These are phyloP conservation scores for Sinodicranocentrus sp. DNA, from an alignment of 2,888 invertebrate genomes.

Conservation along the genomic window DNA sequence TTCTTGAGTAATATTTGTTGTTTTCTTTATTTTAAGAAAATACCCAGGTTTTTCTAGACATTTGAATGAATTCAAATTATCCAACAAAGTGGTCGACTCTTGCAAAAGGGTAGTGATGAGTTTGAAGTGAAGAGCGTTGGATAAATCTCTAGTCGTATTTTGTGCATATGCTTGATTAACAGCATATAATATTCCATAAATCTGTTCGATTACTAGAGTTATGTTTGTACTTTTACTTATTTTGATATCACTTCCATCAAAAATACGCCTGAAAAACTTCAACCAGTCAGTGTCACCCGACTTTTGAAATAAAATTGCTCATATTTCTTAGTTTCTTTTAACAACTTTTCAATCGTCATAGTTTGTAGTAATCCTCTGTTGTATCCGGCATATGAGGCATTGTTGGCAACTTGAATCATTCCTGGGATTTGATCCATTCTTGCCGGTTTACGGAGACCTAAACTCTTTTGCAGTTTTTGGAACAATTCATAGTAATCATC, in stretches of 20 bases:
- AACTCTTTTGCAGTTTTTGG: background rate
- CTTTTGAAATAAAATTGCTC: background rate
- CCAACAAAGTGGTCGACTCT: constrained; percentile 38
- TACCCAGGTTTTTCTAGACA: constrained; percentile 45
- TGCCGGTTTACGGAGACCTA: constrained; percentile 26
- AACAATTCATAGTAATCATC: constrained; percentile 14
- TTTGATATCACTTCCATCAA: constrained; percentile 33
- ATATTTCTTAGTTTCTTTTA: constrained; percentile 31
- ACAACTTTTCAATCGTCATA: constrained; percentile 32
- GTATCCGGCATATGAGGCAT: background rate
- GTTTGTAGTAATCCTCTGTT: too few relatives aligned
- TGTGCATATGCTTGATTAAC: background rate
- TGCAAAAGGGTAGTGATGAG: constrained; percentile 36
- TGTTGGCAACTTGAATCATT: constrained; percentile 22
- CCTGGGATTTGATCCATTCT: constrained; percentile 32
- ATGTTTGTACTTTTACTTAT: background rate
- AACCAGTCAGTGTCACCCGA: constrained; percentile 53
- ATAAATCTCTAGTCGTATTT: background rate
- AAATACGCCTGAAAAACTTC: constrained; percentile 41
- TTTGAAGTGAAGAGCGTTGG: constrained; percentile 44
- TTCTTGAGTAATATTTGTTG: too few relatives aligned
- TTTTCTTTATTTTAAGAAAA: background rate
- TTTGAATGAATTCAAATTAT: constrained; percentile 41
- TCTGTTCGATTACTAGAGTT: background rate
- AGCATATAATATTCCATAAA: background rate